These are phyloP conservation scores for Diachasma alloeum DNA, from an alignment of 1,140 invertebrate species.

Conservation along the genomic window DNA sequence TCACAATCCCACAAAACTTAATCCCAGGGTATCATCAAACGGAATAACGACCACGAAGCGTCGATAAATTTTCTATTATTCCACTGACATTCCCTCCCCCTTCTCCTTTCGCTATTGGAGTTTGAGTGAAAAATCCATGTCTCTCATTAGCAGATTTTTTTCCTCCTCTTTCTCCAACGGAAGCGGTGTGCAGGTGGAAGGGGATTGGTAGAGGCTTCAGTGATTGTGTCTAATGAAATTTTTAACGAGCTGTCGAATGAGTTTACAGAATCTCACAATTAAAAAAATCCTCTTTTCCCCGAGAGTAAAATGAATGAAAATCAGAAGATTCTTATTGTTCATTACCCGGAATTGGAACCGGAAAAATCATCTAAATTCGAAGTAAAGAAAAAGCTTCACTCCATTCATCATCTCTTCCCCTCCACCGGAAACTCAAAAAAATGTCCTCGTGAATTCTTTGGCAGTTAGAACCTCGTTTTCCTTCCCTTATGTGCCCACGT, in stretches of 20 bases:
- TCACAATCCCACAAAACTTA: not conserved
- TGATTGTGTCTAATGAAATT: conserved; percentile 49
- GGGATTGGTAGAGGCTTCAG: not conserved
- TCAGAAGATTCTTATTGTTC: not conserved
- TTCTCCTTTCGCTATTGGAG: not conserved
- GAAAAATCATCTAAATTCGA: not conserved
- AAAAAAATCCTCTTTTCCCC: conserved; percentile 27
- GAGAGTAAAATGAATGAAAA: not conserved
- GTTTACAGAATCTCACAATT: conserved; percentile 39
- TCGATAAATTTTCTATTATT: not conserved
- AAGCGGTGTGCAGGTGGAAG: not conserved
- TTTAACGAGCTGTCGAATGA: conserved; percentile 49
- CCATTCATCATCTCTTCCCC: not conserved
- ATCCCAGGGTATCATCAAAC: not conserved
- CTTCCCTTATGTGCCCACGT: conserved; percentile 2
- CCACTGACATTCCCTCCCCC: not conserved
- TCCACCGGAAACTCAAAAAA: not conserved
- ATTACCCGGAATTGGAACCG: not conserved
- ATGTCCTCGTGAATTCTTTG: not conserved
- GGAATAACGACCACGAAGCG: not conserved
- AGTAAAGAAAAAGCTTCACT: not conserved
- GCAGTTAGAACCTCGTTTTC: conserved; percentile 25
- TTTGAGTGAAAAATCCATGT: not conserved
- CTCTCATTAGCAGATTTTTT: conserved; percentile 1
- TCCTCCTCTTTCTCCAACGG: not conserved